Conservation (phyloP, 2,888 invertebrate genomes). For the Exocentrus adspersus region DNA sequence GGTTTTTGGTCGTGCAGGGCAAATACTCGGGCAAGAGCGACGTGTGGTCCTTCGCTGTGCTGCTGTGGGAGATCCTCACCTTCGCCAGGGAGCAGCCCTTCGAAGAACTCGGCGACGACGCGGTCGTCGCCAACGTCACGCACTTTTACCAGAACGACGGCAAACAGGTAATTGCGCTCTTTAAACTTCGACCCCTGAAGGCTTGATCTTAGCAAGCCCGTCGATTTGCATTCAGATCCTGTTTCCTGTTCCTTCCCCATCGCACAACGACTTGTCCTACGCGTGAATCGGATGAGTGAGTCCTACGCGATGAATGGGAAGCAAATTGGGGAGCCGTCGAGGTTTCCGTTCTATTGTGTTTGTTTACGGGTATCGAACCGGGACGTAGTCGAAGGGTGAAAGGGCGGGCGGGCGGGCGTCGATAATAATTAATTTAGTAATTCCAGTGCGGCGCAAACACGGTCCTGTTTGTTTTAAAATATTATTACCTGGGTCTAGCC, state of each 20-base stretch:
- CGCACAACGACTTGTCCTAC: conserved; percentile 4
- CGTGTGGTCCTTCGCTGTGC: conserved; percentile 90
- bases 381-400: too few species aligned
- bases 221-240: background rate
- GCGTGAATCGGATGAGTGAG: conserved; percentile 17
- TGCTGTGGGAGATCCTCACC: conserved; percentile 87
- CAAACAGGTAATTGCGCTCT: conserved; percentile 69
- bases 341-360: too few species aligned
- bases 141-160: conserved; percentile 80
- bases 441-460: background rate
- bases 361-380: too few species aligned
- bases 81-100: conserved; percentile 86
- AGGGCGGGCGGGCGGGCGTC: too few species aligned
- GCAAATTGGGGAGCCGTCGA: conserved; percentile 24
- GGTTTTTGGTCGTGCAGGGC: conserved; percentile 67
- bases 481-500: background rate
- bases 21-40: conserved; percentile 86
- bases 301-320: conserved; percentile 12
- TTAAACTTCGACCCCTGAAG: too few species aligned
- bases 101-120: conserved; percentile 80
- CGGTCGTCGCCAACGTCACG: conserved; percentile 84
- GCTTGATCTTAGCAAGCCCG: too few species aligned
- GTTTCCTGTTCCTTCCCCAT: too few species aligned
- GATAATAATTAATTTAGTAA: background rate
- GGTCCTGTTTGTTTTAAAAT: background rate